Conservation (phyloP, 2,888 invertebrate species). For the Tipula vernalis region DNA sequence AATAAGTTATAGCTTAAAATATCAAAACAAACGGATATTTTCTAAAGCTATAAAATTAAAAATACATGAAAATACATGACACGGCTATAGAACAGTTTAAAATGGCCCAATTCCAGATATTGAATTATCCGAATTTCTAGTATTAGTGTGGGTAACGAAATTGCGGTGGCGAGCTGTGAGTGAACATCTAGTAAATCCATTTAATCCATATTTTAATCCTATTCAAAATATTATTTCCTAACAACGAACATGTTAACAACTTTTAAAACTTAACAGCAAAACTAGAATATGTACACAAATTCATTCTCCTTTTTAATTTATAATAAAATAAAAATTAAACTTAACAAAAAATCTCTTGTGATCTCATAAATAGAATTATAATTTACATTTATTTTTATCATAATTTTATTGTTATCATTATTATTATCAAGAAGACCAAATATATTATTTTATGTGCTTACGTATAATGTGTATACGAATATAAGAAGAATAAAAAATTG, state of each 20-base stretch:
- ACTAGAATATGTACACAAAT: neutral
- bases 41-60: too few species aligned
- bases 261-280: neutral
- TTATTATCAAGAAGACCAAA: neutral
- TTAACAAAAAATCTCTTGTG: slow-evolving; percentile 1
- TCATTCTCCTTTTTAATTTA: neutral
- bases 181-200: too few species aligned
- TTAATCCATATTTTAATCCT: too few species aligned
- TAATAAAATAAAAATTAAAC: neutral
- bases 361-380: slow-evolving; percentile 10
- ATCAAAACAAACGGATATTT: too few species aligned
- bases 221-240: neutral
- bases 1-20: too few species aligned
- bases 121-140: too few species aligned
- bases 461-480: neutral
- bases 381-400: slow-evolving; percentile 6
- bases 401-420: slow-evolving; percentile 4
- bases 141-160: too few species aligned
- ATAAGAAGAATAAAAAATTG: neutral
- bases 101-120: too few species aligned
- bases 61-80: too few species aligned
- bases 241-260: neutral
- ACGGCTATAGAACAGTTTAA: too few species aligned
- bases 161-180: too few species aligned
- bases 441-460: neutral